These are phyloP conservation scores for Chloromyia formosa DNA, from an alignment of 2,888 invertebrate genomes.

Conservation along the genomic window DNA sequence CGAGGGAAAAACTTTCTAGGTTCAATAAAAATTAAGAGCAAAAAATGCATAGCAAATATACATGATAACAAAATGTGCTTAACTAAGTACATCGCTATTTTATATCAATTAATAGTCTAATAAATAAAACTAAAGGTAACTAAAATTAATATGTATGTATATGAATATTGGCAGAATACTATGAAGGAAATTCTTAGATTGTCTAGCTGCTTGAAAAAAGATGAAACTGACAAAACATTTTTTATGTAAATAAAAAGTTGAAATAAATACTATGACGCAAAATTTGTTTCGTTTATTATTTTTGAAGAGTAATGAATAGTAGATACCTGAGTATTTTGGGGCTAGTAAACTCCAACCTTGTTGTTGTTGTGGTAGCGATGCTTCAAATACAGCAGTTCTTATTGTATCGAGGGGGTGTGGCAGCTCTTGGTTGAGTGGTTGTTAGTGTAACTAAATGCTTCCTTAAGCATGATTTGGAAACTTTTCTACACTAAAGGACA, in stretches of 20 bases:
- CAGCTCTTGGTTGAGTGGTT: too few species aligned
- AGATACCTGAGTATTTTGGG: too few species aligned
- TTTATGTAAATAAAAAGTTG: constrained; percentile 11
- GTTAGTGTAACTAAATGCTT: too few species aligned
- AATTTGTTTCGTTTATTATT: background rate
- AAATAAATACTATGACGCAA: constrained; percentile 1
- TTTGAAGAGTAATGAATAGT: too few species aligned
- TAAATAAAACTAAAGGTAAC: background rate
- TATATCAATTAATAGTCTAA: constrained; percentile 33
- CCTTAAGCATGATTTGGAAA: too few species aligned
- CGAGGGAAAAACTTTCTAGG: too few species aligned
- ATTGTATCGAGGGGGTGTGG: too few species aligned
- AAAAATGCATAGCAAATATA: background rate
- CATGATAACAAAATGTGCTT: constrained; percentile 2
- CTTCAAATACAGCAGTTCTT: too few species aligned
- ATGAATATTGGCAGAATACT: background rate
- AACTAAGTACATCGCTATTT: background rate
- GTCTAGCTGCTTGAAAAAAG: constrained; percentile 1
- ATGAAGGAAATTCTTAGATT: background rate
- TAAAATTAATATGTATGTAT: background rate
- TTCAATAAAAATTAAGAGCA: background rate
- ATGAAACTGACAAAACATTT: constrained; percentile 1
- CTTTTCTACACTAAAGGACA: too few species aligned
- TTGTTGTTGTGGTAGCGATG: too few species aligned
- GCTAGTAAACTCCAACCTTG: too few species aligned